A percentile compares a stretch with the other conserved stretches of the same genome.
Evolutionary conservation across 2,888 invertebrate genomes (phyloP).

Genomic region (Drosophila paramelanica): DNA sequence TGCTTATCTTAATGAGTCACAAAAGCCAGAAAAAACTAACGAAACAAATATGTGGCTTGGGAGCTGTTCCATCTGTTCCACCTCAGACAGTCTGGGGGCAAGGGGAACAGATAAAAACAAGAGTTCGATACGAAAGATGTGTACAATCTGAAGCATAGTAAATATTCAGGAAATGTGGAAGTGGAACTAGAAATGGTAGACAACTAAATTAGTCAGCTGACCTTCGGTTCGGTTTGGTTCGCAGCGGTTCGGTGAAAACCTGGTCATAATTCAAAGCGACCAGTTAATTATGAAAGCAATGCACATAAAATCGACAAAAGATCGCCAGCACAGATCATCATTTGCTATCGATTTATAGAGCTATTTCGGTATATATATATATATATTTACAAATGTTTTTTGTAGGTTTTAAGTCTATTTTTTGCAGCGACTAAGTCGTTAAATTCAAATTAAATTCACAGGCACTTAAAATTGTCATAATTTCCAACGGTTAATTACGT

Average conservation of each 20-base stretch:
- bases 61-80: constrained; percentile 45
- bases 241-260: not conserved
- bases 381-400: not conserved
- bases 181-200: constrained; percentile 3
- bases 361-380: constrained; percentile 18
- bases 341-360: constrained; percentile 46
- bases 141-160: not conserved
- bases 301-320: constrained; percentile 29
- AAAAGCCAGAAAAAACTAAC: constrained; percentile 11
- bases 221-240: constrained; percentile 19
- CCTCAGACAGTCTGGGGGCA: constrained; percentile 27
- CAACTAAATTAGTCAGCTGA: constrained; percentile 4
- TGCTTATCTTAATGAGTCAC: constrained; percentile 74
- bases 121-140: constrained; percentile 29
- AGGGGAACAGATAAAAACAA: constrained; percentile 31
- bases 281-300: constrained; percentile 26
- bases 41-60: constrained; percentile 19
- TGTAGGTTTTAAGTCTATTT: constrained; percentile 1
- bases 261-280: constrained; percentile 23
- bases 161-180: constrained; percentile 10
- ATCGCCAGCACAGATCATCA: constrained; percentile 33
- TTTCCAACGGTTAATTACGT: constrained; percentile 64
- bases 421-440: constrained; percentile 37
- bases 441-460: constrained; percentile 64
- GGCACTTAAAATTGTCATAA: constrained; percentile 70